phyloP scores from a whole-genome alignment of 2,888 invertebrate species.

The Sphaeridia pumilis region DNA sequence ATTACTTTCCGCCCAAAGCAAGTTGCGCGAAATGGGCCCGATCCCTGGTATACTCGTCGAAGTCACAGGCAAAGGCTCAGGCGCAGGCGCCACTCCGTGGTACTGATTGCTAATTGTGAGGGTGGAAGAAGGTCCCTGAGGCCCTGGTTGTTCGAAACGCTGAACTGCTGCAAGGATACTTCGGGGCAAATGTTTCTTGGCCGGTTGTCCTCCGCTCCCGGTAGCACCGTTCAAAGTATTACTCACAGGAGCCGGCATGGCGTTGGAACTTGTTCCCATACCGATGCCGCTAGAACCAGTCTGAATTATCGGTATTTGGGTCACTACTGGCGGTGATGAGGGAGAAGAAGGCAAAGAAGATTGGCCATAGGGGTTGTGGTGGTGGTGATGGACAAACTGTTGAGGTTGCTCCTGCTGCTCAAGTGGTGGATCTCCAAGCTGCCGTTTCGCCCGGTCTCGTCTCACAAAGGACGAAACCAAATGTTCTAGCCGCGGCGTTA shows the following conservation, averaged over 20 bases:
- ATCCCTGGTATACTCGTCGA: slow-evolving; percentile 10
- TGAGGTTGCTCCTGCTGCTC: background rate
- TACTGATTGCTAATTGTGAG: background rate
- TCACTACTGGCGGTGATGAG: background rate
- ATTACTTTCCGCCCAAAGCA: slow-evolving; percentile 31
- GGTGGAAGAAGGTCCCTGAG: slow-evolving; percentile 39
- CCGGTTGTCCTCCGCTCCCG: background rate
- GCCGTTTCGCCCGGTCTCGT: slow-evolving; percentile 32
- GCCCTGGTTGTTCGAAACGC: slow-evolving; percentile 32
- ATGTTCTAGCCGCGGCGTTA: slow-evolving; percentile 33
- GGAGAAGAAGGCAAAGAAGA: no score
- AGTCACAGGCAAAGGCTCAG: background rate
- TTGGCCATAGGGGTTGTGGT: slow-evolving; percentile 41
- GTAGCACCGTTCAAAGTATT: background rate
- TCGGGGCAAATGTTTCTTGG: slow-evolving; percentile 31
- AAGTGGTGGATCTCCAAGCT: slow-evolving; percentile 12
- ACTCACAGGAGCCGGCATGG: slow-evolving; percentile 4
- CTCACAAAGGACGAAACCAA: slow-evolving; percentile 34
- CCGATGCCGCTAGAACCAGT: slow-evolving; percentile 43
- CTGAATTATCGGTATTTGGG: slow-evolving; percentile 41
- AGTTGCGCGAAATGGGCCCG: slow-evolving; percentile 28
- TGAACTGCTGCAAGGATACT: slow-evolving; percentile 36
- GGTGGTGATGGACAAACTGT: background rate
- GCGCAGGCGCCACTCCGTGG: background rate
- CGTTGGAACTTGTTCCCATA: slow-evolving; percentile 16